Conservation (phyloP, 1,140 invertebrate species). For the Drosophila triauraria region DNA sequence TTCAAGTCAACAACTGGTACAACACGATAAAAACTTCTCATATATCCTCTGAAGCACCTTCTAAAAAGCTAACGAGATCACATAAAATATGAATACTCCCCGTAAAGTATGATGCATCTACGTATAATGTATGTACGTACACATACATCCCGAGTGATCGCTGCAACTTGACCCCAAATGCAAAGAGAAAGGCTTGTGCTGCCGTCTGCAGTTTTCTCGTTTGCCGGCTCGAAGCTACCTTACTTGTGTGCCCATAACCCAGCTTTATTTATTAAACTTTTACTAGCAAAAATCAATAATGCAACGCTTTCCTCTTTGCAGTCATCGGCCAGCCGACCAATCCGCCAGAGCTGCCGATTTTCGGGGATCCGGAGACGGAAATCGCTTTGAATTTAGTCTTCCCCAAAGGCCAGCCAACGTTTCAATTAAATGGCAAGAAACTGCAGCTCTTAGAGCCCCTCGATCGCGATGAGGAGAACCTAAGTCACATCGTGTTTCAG, state of each 20-base stretch:
- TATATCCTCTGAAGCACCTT: not conserved
- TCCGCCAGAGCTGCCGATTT: slow-evolving; percentile 92
- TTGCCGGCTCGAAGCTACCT: slow-evolving; percentile 8
- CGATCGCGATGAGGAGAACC: slow-evolving; percentile 93
- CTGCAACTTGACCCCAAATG: slow-evolving; percentile 46
- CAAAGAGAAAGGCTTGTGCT: slow-evolving; percentile 63
- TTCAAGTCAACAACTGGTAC: not conserved
- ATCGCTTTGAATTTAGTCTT: slow-evolving; percentile 92
- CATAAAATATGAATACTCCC: slow-evolving; percentile 17
- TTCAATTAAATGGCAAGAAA: slow-evolving; percentile 93
- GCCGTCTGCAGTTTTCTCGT: slow-evolving; percentile 27
- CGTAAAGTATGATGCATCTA: slow-evolving; percentile 22
- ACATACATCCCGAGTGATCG: slow-evolving; percentile 21
- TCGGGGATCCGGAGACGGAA: slow-evolving; percentile 92
- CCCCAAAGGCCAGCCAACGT: slow-evolving; percentile 90
- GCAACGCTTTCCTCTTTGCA: slow-evolving; percentile 75
- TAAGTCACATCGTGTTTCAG: slow-evolving; percentile 95
- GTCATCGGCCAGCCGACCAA: slow-evolving; percentile 92
- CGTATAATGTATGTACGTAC: slow-evolving; percentile 27
- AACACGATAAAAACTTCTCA: too few relatives aligned
- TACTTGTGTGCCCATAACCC: slow-evolving; percentile 29
- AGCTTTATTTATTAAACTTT: slow-evolving; percentile 35
- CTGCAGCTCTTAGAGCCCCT: slow-evolving; percentile 91
- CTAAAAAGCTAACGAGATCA: slow-evolving; percentile 10
- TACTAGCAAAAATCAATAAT: slow-evolving; percentile 27